phyloP scores from a whole-genome alignment of 2,888 invertebrate genomes.

The Subacronicta megacephala region DNA sequence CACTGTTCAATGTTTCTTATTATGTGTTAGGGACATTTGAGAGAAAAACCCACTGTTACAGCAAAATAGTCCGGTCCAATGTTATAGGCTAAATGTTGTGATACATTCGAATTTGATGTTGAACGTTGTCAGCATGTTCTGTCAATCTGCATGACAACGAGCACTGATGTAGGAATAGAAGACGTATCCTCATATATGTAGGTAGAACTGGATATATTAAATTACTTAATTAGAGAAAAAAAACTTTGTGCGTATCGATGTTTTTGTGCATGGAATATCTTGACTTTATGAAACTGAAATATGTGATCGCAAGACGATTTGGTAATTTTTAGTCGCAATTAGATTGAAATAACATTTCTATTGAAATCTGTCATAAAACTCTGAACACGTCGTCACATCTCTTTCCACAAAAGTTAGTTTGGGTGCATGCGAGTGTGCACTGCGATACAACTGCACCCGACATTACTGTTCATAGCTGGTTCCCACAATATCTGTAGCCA shows the following conservation, averaged over 20 bases:
- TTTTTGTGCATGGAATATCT: constrained; percentile 60
- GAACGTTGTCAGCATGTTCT: constrained; percentile 82
- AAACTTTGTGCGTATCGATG: constrained; percentile 54
- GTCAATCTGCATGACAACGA: constrained; percentile 81
- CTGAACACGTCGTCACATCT: constrained; percentile 29
- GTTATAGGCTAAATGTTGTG: constrained; percentile 55
- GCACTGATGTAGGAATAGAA: constrained; percentile 59
- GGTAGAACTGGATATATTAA: constrained; percentile 37
- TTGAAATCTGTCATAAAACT: constrained; percentile 22
- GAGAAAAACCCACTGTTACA: constrained; percentile 15
- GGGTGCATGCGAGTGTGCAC: constrained; percentile 57
- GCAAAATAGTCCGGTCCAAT: constrained; percentile 4
- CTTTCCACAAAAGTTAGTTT: constrained; percentile 42
- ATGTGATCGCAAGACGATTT: constrained; percentile 15
- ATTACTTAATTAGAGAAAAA: constrained; percentile 29
- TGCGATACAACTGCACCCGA: constrained; percentile 54
- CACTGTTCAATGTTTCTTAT: constrained; percentile 19
- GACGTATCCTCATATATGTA: constrained; percentile 24
- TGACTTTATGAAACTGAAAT: constrained; percentile 31
- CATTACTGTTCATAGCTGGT: constrained; percentile 47
- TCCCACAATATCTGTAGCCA: constrained; percentile 57
- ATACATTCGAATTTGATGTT: constrained; percentile 65
- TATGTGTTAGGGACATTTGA: constrained; percentile 26
- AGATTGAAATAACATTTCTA: constrained; percentile 32
- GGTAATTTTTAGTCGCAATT: constrained; percentile 14